Evolutionary conservation across 2,113 vertebrate species (phyloP), one percentile per base, ranked within the genome.

Genomic region (Prolemur simus): DNA sequence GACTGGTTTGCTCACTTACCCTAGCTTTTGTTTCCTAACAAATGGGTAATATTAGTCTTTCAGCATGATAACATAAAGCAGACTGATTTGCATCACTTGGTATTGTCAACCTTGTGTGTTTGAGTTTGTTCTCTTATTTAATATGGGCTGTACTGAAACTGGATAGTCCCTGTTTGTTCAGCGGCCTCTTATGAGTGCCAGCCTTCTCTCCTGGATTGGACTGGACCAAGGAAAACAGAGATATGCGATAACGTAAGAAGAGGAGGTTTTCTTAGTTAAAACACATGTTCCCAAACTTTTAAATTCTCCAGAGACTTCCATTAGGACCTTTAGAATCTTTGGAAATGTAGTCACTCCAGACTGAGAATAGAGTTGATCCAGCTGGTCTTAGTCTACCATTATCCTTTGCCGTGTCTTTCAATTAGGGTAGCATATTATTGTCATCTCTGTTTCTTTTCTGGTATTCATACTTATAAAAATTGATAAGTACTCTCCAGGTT

Each of bases 101-200:
- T 81, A 97, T 98, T 98, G 81, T 98, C 68, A 77, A 25, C 85
- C 21, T 56, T 78, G 23, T 73, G 27, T 64, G 86, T 92, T 98
- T 98, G 98, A 96, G 90, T 97, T 98, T 98, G 95, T 56, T 98
- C 73, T 95, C 77, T 94, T n/a, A 14, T 76, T 97, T 92, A 95
- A 92, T 58, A 93, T 42, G 74, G 68, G 47, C 88, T 89, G 3
- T 54, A 54, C 91, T 96, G 96, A 96, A 96, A 96, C 96, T 94
- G 86, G 74, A 74, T 47, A 89, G 88, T 84, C 90, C 54, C 78
- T 97, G 32, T 97, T 98, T 97, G 85, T 63, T 97, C 96, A 98
- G 95, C 10, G 17, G 87, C 80, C 96, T 96, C 92, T 92, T 84
- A 32, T 1, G 32, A 92, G 77, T 34, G 58, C 85, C 84, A 68